Evolutionary conservation across 2,113 vertebrate species (phyloP).

Genomic region (Prionailurus bengalensis): DNA sequence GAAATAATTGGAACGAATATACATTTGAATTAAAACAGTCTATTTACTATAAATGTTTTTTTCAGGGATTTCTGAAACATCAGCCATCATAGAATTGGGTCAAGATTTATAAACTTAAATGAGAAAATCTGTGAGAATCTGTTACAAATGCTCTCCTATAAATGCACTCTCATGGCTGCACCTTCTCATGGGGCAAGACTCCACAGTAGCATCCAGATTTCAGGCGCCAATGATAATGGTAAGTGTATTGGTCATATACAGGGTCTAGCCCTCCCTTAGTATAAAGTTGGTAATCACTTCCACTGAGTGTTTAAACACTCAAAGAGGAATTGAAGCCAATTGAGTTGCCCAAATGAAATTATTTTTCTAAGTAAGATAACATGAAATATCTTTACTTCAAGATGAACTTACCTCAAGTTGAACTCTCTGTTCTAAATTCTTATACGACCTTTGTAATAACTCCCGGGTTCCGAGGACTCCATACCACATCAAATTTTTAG

Average conservation of each 20-base stretch:
- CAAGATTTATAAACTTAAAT: neutral
- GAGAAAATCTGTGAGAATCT: neutral
- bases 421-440: constrained; percentile 98
- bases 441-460: constrained; percentile 97
- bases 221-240: neutral
- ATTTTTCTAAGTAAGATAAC: neutral
- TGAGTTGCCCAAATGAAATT: neutral
- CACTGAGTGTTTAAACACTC: neutral
- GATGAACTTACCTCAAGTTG: constrained; percentile 94
- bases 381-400: neutral
- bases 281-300: neutral
- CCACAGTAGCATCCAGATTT: neutral
- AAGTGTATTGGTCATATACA: neutral
- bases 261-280: neutral
- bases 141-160: neutral
- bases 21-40: neutral
- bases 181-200: neutral
- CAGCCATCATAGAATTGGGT: neutral
- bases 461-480: constrained; percentile 98
- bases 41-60: neutral
- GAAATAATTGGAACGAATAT: constrained; percentile 37
- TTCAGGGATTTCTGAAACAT: constrained; percentile 20
- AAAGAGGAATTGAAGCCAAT: neutral
- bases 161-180: neutral
- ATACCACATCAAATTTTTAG: constrained; percentile 99